Evolutionary conservation across 2,797 vertebrate species (phyloP).

Genomic region (Coregonus ussuriensis): DNA sequence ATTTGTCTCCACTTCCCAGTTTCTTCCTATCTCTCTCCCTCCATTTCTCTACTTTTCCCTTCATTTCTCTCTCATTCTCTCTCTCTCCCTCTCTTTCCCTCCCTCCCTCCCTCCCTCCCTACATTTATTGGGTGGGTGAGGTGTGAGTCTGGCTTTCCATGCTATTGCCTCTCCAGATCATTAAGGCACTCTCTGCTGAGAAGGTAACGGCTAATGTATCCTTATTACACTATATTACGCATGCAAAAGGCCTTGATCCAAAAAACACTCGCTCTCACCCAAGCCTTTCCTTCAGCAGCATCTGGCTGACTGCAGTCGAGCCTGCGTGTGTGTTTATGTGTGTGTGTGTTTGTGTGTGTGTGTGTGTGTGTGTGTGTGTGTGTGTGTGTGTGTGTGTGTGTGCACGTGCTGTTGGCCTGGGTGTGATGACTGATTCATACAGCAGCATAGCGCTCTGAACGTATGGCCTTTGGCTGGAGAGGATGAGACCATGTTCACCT

Average conservation of each 20-base stretch:
- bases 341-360: neutral
- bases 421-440: neutral
- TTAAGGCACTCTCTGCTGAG: slow-evolving; percentile 62
- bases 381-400: neutral
- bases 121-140: slow-evolving; percentile 18
- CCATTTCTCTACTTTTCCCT: neutral
- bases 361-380: neutral
- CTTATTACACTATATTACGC: slow-evolving; percentile 68
- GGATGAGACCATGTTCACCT: neutral
- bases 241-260: slow-evolving; percentile 60
- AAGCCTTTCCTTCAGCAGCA: slow-evolving; percentile 44
- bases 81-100: slow-evolving; percentile 29
- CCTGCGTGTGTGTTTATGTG: slow-evolving; percentile 1
- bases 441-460: neutral
- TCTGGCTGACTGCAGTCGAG: slow-evolving; percentile 45
- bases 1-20: neutral
- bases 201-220: slow-evolving; percentile 64
- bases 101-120: slow-evolving; percentile 25
- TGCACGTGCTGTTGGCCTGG: neutral
- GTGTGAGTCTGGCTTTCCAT: slow-evolving; percentile 37
- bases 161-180: slow-evolving; percentile 55
- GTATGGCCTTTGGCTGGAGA: neutral
- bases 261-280: slow-evolving; percentile 57
- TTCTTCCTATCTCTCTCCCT: neutral
- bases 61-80: neutral